A percentile compares a stretch with the other conserved stretches of the same genome.
phyloP scores from a whole-genome alignment of 2,888 invertebrate genomes.

The Mesorhabditis belari region DNA sequence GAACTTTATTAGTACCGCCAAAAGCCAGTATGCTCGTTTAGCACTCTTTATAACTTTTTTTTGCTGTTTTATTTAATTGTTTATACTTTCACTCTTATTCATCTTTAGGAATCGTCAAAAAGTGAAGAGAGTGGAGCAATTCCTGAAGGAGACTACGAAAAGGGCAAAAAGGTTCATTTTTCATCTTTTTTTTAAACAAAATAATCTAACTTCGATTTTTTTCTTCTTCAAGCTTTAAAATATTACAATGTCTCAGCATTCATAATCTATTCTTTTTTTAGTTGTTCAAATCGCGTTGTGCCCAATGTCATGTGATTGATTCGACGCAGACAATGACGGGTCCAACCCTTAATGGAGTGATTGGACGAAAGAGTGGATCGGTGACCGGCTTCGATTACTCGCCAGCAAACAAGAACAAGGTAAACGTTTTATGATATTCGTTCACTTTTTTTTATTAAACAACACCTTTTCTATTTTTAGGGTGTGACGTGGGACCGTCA shows the following conservation, averaged over 20 bases:
- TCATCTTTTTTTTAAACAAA: not conserved
- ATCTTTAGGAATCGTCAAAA: constrained; percentile 6
- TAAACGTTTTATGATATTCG: too few species aligned
- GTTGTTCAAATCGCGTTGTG: constrained; percentile 83
- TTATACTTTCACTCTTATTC: too few species aligned
- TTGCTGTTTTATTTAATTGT: too few species aligned
- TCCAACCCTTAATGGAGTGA: constrained; percentile 82
- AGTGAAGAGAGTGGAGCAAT: constrained; percentile 31
- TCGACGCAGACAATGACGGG: constrained; percentile 92
- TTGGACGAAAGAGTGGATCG: constrained; percentile 90
- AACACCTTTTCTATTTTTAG: constrained; percentile 56
- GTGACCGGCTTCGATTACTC: constrained; percentile 63
- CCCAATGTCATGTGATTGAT: constrained; percentile 95
- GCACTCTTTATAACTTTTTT: too few species aligned
- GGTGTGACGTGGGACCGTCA: constrained; percentile 91
- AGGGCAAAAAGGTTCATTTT: constrained; percentile 76
- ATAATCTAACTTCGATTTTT: not conserved
- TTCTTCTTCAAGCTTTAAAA: not conserved
- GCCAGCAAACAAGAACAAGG: constrained; percentile 65
- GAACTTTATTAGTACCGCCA: too few species aligned
- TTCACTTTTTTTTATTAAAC: not conserved
- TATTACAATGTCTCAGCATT: not conserved
- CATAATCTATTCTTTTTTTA: constrained; percentile 52
- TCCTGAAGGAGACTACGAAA: constrained; percentile 75
- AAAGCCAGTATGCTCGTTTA: too few species aligned